phyloP scores from a whole-genome alignment of 23 tunicate species.

The Oikopleura albicans region DNA sequence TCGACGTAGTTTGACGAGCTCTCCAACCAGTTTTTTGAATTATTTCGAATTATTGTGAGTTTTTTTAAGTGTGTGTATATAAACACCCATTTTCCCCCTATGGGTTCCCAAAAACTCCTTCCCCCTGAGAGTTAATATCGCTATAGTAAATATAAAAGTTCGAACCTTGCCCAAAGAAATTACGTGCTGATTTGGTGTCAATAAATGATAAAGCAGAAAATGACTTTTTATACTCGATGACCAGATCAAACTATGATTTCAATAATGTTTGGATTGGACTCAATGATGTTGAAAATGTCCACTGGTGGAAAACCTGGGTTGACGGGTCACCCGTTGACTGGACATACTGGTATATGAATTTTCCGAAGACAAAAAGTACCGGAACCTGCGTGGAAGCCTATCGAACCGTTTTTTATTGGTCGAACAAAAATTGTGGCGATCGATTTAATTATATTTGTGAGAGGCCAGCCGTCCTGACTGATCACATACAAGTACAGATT shows the following conservation, averaged over 20 bases:
- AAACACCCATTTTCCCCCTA: too few species aligned
- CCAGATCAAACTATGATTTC: neutral
- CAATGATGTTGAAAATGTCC: neutral
- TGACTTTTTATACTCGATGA: neutral
- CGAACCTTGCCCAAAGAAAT: too few species aligned
- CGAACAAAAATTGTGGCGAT: neutral
- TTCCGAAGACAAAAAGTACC: neutral
- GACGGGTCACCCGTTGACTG: neutral
- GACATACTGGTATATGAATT: neutral
- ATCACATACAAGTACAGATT: too few species aligned
- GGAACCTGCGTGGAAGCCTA: neutral
- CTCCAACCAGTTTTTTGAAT: too few species aligned
- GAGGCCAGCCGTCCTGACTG: neutral
- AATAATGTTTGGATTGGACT: conserved; percentile 8
- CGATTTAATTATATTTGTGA: neutral
- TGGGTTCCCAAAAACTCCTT: too few species aligned
- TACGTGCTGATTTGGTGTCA: conserved; percentile 32
- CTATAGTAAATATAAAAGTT: too few species aligned
- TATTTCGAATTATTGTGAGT: too few species aligned
- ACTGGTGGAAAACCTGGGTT: neutral
- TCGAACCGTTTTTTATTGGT: neutral
- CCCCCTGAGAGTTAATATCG: too few species aligned
- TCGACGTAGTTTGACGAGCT: too few species aligned
- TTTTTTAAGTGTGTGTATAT: too few species aligned
- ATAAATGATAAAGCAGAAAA: conserved; percentile 23